Conservation (phyloP, 2,113 vertebrate species). For the Rhodinocichla rosea region DNA sequence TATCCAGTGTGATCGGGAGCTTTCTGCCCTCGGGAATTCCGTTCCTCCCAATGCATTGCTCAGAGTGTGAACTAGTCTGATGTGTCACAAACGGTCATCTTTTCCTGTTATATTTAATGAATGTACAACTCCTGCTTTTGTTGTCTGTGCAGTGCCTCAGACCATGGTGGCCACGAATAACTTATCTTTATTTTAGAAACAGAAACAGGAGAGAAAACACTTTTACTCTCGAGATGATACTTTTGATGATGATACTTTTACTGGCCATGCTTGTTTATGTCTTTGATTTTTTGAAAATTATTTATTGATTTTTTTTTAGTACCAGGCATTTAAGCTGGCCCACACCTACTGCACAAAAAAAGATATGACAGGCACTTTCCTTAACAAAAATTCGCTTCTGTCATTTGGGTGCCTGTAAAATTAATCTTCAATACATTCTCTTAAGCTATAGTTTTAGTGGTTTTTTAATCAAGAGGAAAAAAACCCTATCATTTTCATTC, state of each 20-base stretch:
- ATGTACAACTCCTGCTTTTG: neutral
- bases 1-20: neutral
- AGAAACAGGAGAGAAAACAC: neutral
- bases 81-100: neutral
- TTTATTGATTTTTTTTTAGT: neutral
- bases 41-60: neutral
- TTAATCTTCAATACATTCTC: neutral
- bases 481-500: neutral
- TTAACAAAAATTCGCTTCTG: neutral
- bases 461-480: neutral
- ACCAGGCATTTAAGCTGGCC: neutral
- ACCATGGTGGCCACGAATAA: neutral
- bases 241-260: neutral
- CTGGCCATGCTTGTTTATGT: neutral
- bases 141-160: neutral
- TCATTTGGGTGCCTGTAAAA: neutral
- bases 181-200: neutral
- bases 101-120: neutral
- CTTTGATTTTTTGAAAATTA: neutral
- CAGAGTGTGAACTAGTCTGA: neutral
- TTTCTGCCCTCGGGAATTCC: neutral
- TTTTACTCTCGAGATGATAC: no score
- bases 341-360: neutral
- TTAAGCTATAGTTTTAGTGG: neutral
- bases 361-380: neutral